Percentiles rank a stretch among this genome's conserved stretches.
Evolutionary conservation across 2,888 invertebrate genomes (phyloP).

Genomic region (Prenolepis imparis): DNA sequence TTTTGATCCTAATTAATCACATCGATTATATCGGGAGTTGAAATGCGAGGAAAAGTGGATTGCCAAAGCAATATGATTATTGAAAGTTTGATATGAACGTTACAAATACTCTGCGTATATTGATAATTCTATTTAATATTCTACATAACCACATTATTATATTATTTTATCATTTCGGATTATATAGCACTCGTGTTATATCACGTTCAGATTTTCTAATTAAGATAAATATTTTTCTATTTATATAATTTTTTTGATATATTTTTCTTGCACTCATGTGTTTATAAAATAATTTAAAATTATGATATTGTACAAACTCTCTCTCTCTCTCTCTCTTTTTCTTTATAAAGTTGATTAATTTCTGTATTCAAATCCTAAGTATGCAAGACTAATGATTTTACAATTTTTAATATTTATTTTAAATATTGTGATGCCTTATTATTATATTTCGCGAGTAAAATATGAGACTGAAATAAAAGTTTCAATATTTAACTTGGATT

Average conservation of each 20-base stretch:
- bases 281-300: neutral
- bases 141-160: neutral
- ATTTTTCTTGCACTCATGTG: neutral
- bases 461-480: neutral
- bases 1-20: slow-evolving; percentile 39
- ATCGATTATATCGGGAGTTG: slow-evolving; percentile 7
- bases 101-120: neutral
- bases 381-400: neutral
- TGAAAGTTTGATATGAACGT: neutral
- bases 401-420: neutral
- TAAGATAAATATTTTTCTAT: neutral
- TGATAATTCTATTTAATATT: neutral
- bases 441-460: neutral
- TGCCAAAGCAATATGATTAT: slow-evolving; percentile 25
- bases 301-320: neutral
- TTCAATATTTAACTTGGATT: neutral
- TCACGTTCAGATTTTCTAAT: neutral
- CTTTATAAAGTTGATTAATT: neutral
- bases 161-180: neutral
- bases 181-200: neutral
- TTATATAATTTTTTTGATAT: neutral
- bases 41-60: slow-evolving; percentile 38
- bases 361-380: neutral
- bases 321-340: no score
- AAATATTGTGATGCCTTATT: neutral